Evolutionary conservation across 2,113 vertebrate genomes (phyloP).

Genomic region (Danio rerio): DNA sequence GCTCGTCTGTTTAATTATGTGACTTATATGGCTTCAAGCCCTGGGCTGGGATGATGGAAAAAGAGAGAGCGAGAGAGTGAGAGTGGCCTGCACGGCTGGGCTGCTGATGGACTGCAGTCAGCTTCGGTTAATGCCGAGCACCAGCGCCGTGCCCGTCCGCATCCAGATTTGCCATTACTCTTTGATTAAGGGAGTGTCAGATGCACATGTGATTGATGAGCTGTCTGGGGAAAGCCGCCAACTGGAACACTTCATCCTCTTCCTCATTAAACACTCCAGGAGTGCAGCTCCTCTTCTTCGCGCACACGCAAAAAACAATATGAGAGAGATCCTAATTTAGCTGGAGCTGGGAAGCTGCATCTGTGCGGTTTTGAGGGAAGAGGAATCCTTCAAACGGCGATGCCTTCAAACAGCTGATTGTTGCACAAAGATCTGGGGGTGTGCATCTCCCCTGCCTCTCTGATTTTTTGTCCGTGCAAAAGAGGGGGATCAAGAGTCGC

Average conservation of each 20-base stretch:
- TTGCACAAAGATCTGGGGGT: slow-evolving; percentile 32
- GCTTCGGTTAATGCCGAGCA: background rate
- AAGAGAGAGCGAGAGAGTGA: background rate
- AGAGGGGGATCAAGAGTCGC: slow-evolving; percentile 52
- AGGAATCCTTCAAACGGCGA: slow-evolving; percentile 21
- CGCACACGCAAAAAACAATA: background rate
- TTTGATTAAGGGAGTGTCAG: slow-evolving; percentile 62
- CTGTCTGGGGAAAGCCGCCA: slow-evolving; percentile 56
- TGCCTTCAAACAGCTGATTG: slow-evolving; percentile 48
- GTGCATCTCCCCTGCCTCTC: slow-evolving; percentile 13
- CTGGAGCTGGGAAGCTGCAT: slow-evolving; percentile 5
- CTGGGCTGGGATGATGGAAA: background rate
- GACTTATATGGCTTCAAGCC: slow-evolving; percentile 16
- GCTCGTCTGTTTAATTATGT: slow-evolving; percentile 35
- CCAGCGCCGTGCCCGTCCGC: slow-evolving; percentile 13
- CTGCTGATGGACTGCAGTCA: slow-evolving; percentile 32
- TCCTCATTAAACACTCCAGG: slow-evolving; percentile 55
- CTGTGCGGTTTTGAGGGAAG: slow-evolving; percentile 35
- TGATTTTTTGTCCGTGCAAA: slow-evolving; percentile 41
- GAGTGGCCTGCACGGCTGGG: slow-evolving; percentile 23
- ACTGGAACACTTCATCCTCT: slow-evolving; percentile 55
- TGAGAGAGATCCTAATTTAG: slow-evolving; percentile 39
- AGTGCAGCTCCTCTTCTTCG: slow-evolving; percentile 21
- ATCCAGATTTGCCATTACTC: slow-evolving; percentile 44
- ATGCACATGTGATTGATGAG: slow-evolving; percentile 63